A percentile compares a stretch with the other conserved stretches of the same genome.
Evolutionary conservation across 2,797 vertebrate species (phyloP).

Genomic region (Zenarchopterus dispar): DNA sequence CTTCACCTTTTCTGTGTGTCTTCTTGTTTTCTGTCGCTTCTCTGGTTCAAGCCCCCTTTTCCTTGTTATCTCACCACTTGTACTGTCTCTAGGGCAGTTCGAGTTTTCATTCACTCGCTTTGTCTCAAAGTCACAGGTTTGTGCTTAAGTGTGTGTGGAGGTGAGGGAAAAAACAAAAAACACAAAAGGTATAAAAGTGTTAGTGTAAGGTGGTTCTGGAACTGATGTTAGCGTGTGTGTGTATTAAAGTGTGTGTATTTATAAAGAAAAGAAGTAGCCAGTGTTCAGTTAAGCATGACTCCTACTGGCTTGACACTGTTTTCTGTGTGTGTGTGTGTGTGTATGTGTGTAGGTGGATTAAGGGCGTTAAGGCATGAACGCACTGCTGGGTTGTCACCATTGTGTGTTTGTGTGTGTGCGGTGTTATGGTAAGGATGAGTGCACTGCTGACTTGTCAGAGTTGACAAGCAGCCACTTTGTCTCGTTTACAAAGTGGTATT

Average conservation of each 20-base stretch:
- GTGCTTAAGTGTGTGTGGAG: background rate
- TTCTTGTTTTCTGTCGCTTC: no score
- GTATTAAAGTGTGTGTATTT: conserved; percentile 9
- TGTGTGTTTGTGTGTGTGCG: conserved; percentile 14
- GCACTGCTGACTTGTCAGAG: conserved; percentile 70
- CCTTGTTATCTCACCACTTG: no score
- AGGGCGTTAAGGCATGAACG: conserved; percentile 39
- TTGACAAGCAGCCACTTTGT: conserved; percentile 59
- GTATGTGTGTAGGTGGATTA: conserved; percentile 4
- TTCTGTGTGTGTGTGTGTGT: conserved; percentile 14
- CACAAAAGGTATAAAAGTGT: conserved; percentile 9
- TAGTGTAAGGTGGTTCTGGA: conserved; percentile 4
- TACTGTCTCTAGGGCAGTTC: no score
- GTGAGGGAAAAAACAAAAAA: background rate
- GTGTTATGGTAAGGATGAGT: conserved; percentile 44
- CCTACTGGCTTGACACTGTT: conserved; percentile 31
- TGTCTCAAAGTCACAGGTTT: no score
- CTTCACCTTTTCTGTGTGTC: no score
- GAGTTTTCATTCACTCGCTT: no score
- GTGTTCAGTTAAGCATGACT: conserved; percentile 45
- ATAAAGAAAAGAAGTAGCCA: conserved; percentile 52
- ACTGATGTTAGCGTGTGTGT: conserved; percentile 14
- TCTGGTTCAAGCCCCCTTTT: no score
- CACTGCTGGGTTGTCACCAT: conserved; percentile 47
- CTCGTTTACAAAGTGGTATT: conserved; percentile 59